Conservation (phyloP, 2,113 vertebrate genomes). For the Apodemus speciosus region DNA sequence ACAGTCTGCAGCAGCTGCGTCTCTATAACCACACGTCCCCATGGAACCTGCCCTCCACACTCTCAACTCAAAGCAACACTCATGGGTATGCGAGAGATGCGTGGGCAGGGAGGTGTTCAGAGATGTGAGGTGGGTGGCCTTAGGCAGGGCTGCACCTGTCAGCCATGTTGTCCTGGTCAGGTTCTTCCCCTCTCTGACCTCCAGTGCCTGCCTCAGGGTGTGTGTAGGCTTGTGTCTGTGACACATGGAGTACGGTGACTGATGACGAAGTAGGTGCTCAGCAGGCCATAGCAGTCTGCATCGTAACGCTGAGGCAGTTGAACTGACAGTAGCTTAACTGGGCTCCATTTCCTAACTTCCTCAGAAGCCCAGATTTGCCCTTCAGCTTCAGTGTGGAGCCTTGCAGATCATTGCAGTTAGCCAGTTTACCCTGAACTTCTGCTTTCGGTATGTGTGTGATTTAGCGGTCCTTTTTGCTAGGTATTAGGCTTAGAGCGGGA, state of each 20-base stretch:
- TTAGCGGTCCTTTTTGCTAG: neutral
- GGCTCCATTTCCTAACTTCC: neutral
- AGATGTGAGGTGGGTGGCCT: neutral
- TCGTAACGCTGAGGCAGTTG: no score
- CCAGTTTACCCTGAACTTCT: neutral
- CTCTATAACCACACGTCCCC: slow-evolving; percentile 90
- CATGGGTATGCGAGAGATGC: slow-evolving; percentile 73
- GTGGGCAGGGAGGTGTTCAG: no score
- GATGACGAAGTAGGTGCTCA: neutral
- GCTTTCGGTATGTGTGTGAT: neutral
- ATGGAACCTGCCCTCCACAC: slow-evolving; percentile 80
- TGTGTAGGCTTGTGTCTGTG: neutral
- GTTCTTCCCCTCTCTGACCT: neutral
- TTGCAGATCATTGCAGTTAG: neutral
- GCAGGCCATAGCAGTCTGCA: accelerated
- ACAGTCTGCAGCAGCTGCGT: slow-evolving; percentile 90
- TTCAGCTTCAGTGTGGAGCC: neutral
- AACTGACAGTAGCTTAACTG: neutral
- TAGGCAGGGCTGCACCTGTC: neutral
- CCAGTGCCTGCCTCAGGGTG: neutral
- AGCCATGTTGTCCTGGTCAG: neutral
- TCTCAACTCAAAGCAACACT: slow-evolving; percentile 63
- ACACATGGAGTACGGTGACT: neutral
- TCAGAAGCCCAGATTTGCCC: neutral
- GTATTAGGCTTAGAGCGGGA: neutral